Conservation (phyloP, 2,888 invertebrate species). For the Stenolophus ochropezus region DNA sequence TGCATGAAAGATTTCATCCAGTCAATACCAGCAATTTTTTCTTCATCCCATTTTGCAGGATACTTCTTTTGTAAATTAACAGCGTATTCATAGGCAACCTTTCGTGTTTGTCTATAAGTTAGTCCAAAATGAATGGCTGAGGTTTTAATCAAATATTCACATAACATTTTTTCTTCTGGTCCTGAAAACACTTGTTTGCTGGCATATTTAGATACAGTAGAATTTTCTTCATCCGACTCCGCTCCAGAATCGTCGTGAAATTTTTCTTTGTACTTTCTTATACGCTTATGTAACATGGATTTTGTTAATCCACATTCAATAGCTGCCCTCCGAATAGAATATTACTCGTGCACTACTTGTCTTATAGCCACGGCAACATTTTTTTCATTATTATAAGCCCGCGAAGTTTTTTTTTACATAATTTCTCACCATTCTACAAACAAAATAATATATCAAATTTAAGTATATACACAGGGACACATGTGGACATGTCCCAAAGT, state of each 20-base stretch:
- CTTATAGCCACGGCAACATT: too few relatives aligned
- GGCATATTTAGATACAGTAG: background rate
- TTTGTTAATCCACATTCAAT: background rate
- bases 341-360: too few relatives aligned
- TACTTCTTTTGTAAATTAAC: constrained; percentile 1
- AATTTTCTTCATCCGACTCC: background rate
- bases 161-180: constrained; percentile 61
- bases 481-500: too few relatives aligned
- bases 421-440: too few relatives aligned
- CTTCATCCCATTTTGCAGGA: constrained; percentile 42
- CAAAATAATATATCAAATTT: too few relatives aligned
- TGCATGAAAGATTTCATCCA: constrained; percentile 61
- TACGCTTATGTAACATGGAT: background rate
- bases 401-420: too few relatives aligned
- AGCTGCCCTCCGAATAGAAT: too few relatives aligned
- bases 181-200: constrained; percentile 62
- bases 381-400: too few relatives aligned
- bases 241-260: background rate
- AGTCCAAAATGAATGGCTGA: constrained; percentile 65
- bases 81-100: constrained; percentile 58
- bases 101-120: constrained; percentile 59
- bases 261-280: background rate
- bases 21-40: constrained; percentile 60
- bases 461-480: too few relatives aligned
- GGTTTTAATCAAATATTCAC: constrained; percentile 59